Base-by-base conservation (phyloP, 2,888 invertebrate species). In the Smittia sp. region DNA sequence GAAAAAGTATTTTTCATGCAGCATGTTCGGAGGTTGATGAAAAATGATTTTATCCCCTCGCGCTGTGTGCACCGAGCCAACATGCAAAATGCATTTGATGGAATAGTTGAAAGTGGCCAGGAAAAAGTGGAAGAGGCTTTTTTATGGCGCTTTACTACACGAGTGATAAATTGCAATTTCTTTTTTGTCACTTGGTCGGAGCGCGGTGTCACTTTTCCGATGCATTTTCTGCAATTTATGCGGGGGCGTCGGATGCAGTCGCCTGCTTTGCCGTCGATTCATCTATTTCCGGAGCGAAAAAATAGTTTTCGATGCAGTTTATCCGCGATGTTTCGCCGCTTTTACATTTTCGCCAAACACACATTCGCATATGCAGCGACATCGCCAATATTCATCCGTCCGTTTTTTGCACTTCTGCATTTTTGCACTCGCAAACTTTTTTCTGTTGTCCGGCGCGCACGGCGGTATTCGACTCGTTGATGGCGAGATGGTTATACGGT, bases 61-160 rank as follows among this genome's bases (percentile, higher is more conserved):
- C 13, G 63, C n/a, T 18, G 52, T 18, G 18, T 18, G n/a, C n/a
- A 15, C n/a, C 52, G 52, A 46, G n/a, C 15, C 15, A 46, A 72
- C 72, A 72, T 62, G 62, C 58, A 72, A 72, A 72, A 39, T 72
- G 72, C 72, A 72, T 72, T 72, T 72, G 72, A 72, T 72, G 27
- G 63, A 63, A 63, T 63, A 63, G 63, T 63, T 22, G 25, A 27
- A 63, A 27, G 63, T 63, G 63, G 25, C 25, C 63, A 27, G 25
- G 58, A 20, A 20, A 63, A 63, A 63, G 4, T 13, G 3, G 52
- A 52, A 13, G 3, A 4, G 63, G 22, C 20, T 20, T 25, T 20
- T 20, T 20, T n/a, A 63, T 63, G 25, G 63, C 63, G n/a, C 25
- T 25, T 63, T 24, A 46, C 27, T 25, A 69, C 69, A 72, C 22